Evolutionary conservation across 2,113 vertebrate genomes (phyloP).

Genomic region (Brachirus orientalis): DNA sequence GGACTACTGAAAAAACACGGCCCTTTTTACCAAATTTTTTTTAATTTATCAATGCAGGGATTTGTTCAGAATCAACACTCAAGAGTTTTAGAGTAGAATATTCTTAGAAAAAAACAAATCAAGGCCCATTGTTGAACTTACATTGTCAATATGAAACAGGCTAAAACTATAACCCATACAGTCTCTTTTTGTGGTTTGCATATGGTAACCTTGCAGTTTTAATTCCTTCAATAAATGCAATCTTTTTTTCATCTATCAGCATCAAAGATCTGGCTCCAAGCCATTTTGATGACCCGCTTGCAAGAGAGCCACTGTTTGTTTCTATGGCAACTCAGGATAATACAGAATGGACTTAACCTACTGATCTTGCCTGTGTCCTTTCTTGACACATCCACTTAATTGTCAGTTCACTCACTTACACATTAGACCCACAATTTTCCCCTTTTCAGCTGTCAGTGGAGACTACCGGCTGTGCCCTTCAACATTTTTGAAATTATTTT

Average conservation of each 20-base stretch:
- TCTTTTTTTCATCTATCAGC: background rate
- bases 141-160: too few relatives aligned
- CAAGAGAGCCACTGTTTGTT: slow-evolving; percentile 18
- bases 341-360: slow-evolving; percentile 30
- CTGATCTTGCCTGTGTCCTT: slow-evolving; percentile 15
- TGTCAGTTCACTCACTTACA: slow-evolving; percentile 34
- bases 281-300: slow-evolving; percentile 3
- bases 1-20: too few relatives aligned
- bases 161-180: background rate
- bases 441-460: slow-evolving; percentile 42
- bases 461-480: slow-evolving; percentile 49
- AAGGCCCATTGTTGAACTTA: too few relatives aligned
- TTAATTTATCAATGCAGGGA: too few relatives aligned
- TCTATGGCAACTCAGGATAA: slow-evolving; percentile 34
- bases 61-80: too few relatives aligned
- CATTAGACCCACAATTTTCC: slow-evolving; percentile 30
- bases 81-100: too few relatives aligned
- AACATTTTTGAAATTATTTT: slow-evolving; percentile 24
- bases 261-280: slow-evolving; percentile 7
- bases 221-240: background rate
- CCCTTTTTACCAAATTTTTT: too few relatives aligned
- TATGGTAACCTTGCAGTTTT: slow-evolving; percentile 4
- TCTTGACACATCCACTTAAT: slow-evolving; percentile 41
- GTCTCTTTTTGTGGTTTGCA: background rate
- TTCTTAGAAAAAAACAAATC: too few relatives aligned